Percentiles rank a stretch among this genome's conserved stretches.
These are phyloP conservation scores for Limnephilus rhombicus DNA, from an alignment of 2,888 invertebrate genomes.

Conservation along the genomic window DNA sequence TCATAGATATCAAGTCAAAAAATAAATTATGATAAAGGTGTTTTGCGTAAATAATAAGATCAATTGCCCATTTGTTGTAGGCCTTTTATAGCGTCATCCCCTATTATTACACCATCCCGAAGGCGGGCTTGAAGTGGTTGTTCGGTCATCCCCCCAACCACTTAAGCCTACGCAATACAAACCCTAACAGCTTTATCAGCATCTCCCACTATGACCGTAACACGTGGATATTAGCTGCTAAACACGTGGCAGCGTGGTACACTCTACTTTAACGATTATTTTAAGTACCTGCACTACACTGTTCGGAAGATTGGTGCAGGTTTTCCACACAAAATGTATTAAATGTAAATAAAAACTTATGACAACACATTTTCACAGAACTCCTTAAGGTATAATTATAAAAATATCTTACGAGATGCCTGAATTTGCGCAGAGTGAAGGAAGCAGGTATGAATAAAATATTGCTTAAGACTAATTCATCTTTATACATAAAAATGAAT, in stretches of 20 bases:
- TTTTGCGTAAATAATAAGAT: neutral
- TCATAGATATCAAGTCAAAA: too few species aligned
- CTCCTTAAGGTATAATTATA: too few species aligned
- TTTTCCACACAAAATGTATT: neutral
- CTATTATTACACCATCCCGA: neutral
- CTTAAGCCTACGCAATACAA: constrained; percentile 30
- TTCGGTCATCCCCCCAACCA: constrained; percentile 2
- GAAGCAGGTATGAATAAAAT: too few species aligned
- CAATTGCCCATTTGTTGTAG: neutral
- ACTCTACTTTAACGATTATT: neutral
- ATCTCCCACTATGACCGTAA: constrained; percentile 46
- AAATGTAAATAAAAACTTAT: too few species aligned
- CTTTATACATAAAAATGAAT: too few species aligned
- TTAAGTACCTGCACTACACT: neutral
- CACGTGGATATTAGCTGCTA: constrained; percentile 48
- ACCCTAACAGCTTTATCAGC: constrained; percentile 61
- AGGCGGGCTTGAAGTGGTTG: neutral
- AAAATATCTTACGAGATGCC: too few species aligned
- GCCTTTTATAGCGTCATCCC: neutral
- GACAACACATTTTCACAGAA: too few species aligned
- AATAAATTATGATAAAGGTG: neutral
- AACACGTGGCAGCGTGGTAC: constrained; percentile 7
- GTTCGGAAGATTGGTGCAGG: neutral
- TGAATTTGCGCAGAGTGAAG: too few species aligned
- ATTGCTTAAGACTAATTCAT: too few species aligned